These are phyloP conservation scores for Batillaria attramentaria DNA, from an alignment of 1,140 invertebrate genomes.

Conservation along the genomic window DNA sequence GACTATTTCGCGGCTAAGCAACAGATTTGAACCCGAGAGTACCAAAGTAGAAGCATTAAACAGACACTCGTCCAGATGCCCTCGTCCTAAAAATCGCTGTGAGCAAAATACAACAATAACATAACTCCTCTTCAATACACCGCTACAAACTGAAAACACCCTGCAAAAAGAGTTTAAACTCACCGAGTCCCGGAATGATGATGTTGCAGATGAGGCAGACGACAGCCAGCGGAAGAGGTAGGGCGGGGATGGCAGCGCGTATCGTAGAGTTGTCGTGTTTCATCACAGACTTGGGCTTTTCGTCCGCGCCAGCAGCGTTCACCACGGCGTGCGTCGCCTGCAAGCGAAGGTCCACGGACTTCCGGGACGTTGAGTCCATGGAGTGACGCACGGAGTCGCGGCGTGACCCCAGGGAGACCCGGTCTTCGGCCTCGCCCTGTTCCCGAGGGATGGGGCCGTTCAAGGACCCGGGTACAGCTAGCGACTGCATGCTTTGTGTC, in stretches of 20 bases:
- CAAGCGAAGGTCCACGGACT: slow-evolving; percentile 47
- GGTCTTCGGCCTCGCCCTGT: slow-evolving; percentile 34
- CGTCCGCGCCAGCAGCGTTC: slow-evolving; percentile 40
- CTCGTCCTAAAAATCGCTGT: background rate
- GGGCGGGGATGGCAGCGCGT: slow-evolving; percentile 89
- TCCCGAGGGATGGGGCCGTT: background rate
- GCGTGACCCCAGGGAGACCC: slow-evolving; percentile 35
- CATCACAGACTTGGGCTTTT: slow-evolving; percentile 50
- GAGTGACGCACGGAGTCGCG: slow-evolving; percentile 43
- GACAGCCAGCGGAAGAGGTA: slow-evolving; percentile 87
- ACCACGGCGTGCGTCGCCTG: slow-evolving; percentile 34
- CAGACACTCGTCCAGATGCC: background rate
- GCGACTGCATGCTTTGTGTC: slow-evolving; percentile 37
- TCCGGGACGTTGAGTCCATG: slow-evolving; percentile 42
- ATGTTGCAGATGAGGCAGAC: slow-evolving; percentile 90
- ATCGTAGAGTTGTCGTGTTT: slow-evolving; percentile 81
- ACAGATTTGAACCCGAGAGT: background rate
- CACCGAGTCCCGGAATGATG: slow-evolving; percentile 88
- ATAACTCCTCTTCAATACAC: background rate
- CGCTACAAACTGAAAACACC: background rate
- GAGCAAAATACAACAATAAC: background rate
- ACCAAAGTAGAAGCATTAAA: background rate
- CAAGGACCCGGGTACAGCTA: slow-evolving; percentile 24
- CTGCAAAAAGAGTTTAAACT: slow-evolving; percentile 39
- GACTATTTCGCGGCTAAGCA: too few relatives aligned